phyloP scores from a whole-genome alignment of 2,888 invertebrate species.

The Lamproptera curius region DNA sequence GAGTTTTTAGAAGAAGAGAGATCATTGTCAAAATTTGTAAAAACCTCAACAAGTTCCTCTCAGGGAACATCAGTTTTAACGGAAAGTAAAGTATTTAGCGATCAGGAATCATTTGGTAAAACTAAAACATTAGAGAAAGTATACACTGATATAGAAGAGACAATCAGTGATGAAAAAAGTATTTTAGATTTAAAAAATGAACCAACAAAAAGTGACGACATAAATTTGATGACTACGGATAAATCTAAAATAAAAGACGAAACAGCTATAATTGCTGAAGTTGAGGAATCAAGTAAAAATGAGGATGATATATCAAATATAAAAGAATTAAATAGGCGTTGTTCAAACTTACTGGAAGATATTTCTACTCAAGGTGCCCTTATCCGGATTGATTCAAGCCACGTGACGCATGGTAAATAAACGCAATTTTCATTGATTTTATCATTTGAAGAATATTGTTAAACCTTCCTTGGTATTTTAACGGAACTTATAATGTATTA shows the following conservation, averaged over 20 bases:
- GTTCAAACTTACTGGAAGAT: conserved; percentile 71
- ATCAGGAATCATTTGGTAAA: conserved; percentile 51
- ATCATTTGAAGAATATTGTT: no score
- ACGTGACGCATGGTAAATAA: conserved; percentile 68
- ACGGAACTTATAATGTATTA: no score
- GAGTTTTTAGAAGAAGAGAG: conserved; percentile 64
- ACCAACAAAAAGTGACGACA: not conserved
- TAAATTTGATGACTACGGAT: no score
- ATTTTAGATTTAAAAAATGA: conserved; percentile 39
- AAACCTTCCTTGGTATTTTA: no score
- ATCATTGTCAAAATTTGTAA: conserved; percentile 52
- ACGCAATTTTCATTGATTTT: no score
- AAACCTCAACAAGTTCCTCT: conserved; percentile 57
- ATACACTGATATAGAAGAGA: conserved; percentile 38
- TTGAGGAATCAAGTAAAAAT: conserved; percentile 26
- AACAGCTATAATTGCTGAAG: conserved; percentile 36
- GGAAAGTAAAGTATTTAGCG: conserved; percentile 64
- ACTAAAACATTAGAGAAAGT: conserved; percentile 41
- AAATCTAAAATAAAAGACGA: conserved; percentile 34
- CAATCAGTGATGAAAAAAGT: conserved; percentile 44
- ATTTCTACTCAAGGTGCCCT: conserved; percentile 69
- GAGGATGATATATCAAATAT: conserved; percentile 61
- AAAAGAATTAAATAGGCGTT: conserved; percentile 68
- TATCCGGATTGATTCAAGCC: conserved; percentile 68
- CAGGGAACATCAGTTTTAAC: conserved; percentile 65